phyloP scores from a whole-genome alignment of 1,140 invertebrate genomes.

The Euglossa dilemma region DNA sequence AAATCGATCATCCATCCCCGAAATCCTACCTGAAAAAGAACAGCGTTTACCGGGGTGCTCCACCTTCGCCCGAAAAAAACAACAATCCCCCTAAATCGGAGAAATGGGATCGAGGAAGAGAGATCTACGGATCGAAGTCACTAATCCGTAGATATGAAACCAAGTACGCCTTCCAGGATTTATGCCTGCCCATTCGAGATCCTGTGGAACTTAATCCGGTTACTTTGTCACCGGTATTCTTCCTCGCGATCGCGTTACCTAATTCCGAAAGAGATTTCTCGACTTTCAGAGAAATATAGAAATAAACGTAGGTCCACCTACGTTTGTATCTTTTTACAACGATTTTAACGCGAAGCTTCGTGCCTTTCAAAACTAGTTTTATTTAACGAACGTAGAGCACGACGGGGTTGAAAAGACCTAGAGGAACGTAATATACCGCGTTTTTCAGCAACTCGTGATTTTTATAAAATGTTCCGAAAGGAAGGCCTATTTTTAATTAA shows the following conservation, averaged over 20 bases:
- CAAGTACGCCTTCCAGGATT: neutral
- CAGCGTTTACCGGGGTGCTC: neutral
- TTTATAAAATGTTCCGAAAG: too few relatives aligned
- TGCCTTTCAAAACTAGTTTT: too few relatives aligned
- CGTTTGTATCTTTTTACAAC: neutral
- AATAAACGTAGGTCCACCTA: neutral
- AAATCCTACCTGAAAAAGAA: neutral
- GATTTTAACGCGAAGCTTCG: neutral
- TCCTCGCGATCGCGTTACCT: neutral
- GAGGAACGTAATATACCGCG: too few relatives aligned
- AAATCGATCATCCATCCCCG: slow-evolving; percentile 8
- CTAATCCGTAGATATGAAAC: neutral
- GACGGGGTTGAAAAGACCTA: too few relatives aligned
- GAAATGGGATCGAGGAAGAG: neutral
- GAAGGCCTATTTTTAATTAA: too few relatives aligned
- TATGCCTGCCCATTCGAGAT: neutral
- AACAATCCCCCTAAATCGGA: neutral
- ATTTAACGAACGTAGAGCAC: too few relatives aligned
- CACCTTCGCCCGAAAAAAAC: neutral
- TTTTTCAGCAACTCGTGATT: too few relatives aligned
- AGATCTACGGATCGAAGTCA: neutral
- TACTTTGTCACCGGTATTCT: neutral
- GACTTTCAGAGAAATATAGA: neutral
- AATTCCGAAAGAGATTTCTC: neutral
- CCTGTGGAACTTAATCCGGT: neutral